Conservation (phyloP, 2,888 invertebrate genomes). For the Zygothrica quintamaculata region DNA sequence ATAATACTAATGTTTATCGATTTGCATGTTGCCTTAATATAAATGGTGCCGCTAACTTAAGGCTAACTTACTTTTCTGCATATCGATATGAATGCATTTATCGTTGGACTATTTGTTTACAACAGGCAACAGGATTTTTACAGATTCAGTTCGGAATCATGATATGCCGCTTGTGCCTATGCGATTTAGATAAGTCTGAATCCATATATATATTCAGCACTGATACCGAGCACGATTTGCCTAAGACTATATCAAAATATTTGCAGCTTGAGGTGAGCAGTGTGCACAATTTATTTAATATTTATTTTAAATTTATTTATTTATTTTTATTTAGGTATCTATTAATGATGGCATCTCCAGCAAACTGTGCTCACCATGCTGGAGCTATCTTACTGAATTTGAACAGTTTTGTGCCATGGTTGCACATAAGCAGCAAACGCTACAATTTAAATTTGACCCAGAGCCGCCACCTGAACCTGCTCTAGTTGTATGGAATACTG, state of each 20-base stretch:
- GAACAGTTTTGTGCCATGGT: slow-evolving; percentile 69
- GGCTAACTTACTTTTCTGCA: too few relatives aligned
- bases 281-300: too few relatives aligned
- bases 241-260: slow-evolving; percentile 55
- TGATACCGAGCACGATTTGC: slow-evolving; percentile 44
- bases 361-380: slow-evolving; percentile 57
- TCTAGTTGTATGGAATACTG: slow-evolving; percentile 54
- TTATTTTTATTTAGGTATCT: slow-evolving; percentile 37
- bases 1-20: background rate
- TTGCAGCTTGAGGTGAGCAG: slow-evolving; percentile 49
- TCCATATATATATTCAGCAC: slow-evolving; percentile 51
- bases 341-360: slow-evolving; percentile 60
- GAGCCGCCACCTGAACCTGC: slow-evolving; percentile 63
- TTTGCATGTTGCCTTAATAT: too few relatives aligned
- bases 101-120: slow-evolving; percentile 26
- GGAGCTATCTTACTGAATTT: slow-evolving; percentile 58
- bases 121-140: slow-evolving; percentile 14
- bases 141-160: slow-evolving; percentile 31
- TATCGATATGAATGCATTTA: too few relatives aligned
- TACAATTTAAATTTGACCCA: slow-evolving; percentile 59
- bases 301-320: background rate
- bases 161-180: slow-evolving; percentile 75
- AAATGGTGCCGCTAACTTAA: background rate
- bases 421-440: slow-evolving; percentile 58
- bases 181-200: slow-evolving; percentile 38